Percentiles rank a stretch among this genome's conserved stretches.
Conservation (phyloP, 1,140 invertebrate genomes). For the Drosophila teissieri region DNA sequence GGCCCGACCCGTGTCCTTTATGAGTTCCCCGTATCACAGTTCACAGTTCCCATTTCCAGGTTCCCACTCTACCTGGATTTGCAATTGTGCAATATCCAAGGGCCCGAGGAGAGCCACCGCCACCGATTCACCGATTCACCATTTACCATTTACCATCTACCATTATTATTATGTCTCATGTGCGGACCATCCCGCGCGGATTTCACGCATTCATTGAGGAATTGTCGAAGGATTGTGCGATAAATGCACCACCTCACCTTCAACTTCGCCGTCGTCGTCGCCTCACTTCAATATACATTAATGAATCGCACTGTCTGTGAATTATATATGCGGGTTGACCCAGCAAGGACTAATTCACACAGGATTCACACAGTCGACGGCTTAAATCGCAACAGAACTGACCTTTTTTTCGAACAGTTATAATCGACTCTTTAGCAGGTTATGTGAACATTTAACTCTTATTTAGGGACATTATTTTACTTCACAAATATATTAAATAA, state of each 20-base stretch:
- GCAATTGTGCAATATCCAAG: slow-evolving; percentile 52
- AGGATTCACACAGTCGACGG: background rate
- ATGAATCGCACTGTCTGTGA: background rate
- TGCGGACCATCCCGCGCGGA: slow-evolving; percentile 23
- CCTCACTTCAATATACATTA: background rate
- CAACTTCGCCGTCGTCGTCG: too few species aligned
- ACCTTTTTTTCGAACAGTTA: background rate
- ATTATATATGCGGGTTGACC: slow-evolving; percentile 3
- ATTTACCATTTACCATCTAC: background rate
- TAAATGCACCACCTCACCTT: slow-evolving; percentile 66
- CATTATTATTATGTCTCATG: slow-evolving; percentile 11
- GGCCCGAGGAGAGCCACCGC: slow-evolving; percentile 10
- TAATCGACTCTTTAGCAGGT: too few species aligned
- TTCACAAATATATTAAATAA: too few species aligned
- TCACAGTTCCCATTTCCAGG: background rate
- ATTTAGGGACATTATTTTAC: too few species aligned
- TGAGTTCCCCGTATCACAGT: slow-evolving; percentile 5
- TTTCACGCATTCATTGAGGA: slow-evolving; percentile 79
- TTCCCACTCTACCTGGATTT: slow-evolving; percentile 21
- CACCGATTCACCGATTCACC: slow-evolving; percentile 4
- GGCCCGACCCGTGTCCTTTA: slow-evolving; percentile 20
- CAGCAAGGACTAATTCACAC: slow-evolving; percentile 1
- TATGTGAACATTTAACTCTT: too few species aligned
- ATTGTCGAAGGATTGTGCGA: slow-evolving; percentile 49
- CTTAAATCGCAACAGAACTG: background rate